Evolutionary conservation across 2,113 vertebrate genomes (phyloP), one percentile per base, ranked within the genome.

Genomic region (Synchiropus splendidus): DNA sequence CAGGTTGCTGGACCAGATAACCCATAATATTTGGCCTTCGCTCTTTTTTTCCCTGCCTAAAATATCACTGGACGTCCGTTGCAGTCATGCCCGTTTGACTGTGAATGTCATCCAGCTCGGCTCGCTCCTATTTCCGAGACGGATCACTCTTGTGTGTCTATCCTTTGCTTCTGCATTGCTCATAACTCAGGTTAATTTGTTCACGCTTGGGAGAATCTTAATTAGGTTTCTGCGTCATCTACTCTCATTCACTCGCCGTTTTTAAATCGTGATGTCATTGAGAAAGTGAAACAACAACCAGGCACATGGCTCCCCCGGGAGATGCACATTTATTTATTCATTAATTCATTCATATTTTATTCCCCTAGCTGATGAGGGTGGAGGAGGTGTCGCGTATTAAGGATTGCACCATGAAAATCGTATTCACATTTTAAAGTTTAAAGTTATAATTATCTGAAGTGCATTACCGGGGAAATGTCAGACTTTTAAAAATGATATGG

Each of bases 131-230:
- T 48, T 67, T 43, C 27, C 2, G 45, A 60, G 39, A 52, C 10
- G 30, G 47, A 27, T 27, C 31, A 34, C 3, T 16, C 56, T 9
- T 45, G 48, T 27, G 56, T 8, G 21, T 27, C 21, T 8, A 27
- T 27, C 21, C 4, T 27, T 27, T 45, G 51, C 45, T 54, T 54
- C n/a, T 49, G 40, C 63, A 40, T 56, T 52, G 66, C 70, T 72
- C 70, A 71, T 80, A 80, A 82, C 67, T 75, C 71, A 65, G 72
- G 77, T 79, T 82, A 67, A 78, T 78, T 78, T 77, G 50, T 78
- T 80, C 75, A 75, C 39, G 72, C 71, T 76, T 75, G 60, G 59
- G 63, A 74, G 69, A 78, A 62, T 82, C 64, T 75, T 77, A 72
- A 82, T 80, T 77, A 62, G 70, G 59, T 74, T 76, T 77, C 60